Evolutionary conservation across 2,797 vertebrate genomes (phyloP).

Genomic region (Pseudochirops corinnae): DNA sequence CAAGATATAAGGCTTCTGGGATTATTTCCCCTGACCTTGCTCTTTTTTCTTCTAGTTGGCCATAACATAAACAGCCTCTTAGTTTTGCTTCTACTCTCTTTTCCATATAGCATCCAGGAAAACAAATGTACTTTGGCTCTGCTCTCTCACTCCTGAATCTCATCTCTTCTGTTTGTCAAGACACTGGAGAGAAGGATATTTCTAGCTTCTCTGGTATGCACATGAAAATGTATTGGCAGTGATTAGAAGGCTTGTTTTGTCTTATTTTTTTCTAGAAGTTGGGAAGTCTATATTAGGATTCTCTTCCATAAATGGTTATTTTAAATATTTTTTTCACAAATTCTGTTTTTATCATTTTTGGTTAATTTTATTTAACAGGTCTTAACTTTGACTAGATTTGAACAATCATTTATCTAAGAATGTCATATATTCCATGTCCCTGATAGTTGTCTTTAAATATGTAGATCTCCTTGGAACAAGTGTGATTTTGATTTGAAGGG

Average conservation of each 20-base stretch:
- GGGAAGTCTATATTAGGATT: background rate
- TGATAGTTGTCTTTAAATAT: background rate
- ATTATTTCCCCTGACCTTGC: background rate
- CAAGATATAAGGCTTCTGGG: background rate
- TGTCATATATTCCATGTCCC: background rate
- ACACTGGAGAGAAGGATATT: background rate
- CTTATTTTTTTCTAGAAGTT: background rate
- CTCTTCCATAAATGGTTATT: background rate
- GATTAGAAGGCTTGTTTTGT: background rate
- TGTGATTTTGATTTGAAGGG: background rate
- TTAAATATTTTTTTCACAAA: background rate
- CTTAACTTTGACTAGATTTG: background rate
- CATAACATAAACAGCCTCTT: background rate
- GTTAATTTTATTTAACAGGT: background rate
- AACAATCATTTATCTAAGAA: background rate
- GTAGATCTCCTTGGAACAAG: background rate
- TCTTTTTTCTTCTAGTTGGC: background rate
- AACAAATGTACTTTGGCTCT: background rate
- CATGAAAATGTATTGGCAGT: background rate
- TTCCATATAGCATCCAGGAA: background rate
- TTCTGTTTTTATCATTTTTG: background rate
- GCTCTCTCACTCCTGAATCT: background rate
- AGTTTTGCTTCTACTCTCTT: background rate
- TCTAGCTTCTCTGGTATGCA: background rate
- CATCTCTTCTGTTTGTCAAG: background rate